Evolutionary conservation across 2,113 vertebrate genomes (phyloP).

Genomic region (Vireo altiloquus): DNA sequence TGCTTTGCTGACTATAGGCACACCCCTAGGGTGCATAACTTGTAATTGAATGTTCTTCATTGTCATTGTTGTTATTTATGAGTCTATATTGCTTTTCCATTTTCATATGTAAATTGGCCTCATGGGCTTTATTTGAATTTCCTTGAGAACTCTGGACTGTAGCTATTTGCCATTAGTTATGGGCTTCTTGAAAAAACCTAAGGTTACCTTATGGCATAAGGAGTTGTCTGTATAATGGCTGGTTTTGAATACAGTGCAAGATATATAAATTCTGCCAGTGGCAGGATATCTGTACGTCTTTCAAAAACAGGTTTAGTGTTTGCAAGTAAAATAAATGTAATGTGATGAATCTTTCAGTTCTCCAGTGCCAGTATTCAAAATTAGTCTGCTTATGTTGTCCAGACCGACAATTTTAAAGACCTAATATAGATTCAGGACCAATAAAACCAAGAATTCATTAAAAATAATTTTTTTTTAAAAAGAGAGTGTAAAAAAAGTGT

Average conservation of each 20-base stretch:
- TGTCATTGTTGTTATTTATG: constrained; percentile 40
- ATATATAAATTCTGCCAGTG: not conserved
- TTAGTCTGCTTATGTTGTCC: not conserved
- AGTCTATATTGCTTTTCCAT: not conserved
- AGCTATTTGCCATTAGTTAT: not conserved
- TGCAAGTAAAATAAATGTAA: not conserved
- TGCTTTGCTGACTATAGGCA: not conserved
- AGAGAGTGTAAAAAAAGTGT: too few species aligned
- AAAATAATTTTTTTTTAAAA: not conserved
- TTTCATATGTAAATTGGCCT: not conserved
- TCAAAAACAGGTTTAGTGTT: not conserved
- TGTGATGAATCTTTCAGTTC: not conserved
- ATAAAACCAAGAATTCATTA: not conserved
- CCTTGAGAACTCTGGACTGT: not conserved
- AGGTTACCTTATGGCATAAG: not conserved
- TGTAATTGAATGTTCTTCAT: constrained; percentile 1
- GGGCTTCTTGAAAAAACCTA: not conserved
- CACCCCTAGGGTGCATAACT: not conserved
- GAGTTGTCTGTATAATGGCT: not conserved
- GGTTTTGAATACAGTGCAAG: not conserved
- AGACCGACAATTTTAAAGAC: not conserved
- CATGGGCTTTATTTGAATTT: not conserved
- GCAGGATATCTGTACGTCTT: not conserved
- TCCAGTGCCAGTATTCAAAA: not conserved
- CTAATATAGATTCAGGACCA: not conserved